A percentile compares a stretch with the other conserved stretches of the same genome.
These are phyloP conservation scores for Anagyrus pseudococci DNA, from an alignment of 2,888 invertebrate genomes.

Conservation along the genomic window DNA sequence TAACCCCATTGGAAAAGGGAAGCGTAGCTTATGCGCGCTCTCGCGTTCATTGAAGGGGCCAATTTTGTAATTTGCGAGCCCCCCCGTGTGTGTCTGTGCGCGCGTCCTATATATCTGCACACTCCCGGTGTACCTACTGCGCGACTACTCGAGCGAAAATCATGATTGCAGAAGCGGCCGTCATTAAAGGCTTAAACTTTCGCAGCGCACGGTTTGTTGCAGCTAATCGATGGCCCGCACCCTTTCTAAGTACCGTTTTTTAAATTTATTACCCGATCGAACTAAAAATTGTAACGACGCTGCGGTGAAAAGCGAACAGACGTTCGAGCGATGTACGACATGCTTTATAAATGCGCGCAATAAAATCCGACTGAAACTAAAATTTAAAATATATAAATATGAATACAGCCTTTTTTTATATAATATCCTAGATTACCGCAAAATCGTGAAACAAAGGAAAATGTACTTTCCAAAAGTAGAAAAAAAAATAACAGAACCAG, in stretches of 20 bases:
- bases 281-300: neutral
- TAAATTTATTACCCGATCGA: neutral
- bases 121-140: no score
- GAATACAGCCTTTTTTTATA: no score
- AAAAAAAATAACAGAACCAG: neutral
- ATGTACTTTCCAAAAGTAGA: neutral
- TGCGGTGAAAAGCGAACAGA: neutral
- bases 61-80: slow-evolving; percentile 34
- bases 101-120: no score
- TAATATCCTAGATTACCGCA: no score
- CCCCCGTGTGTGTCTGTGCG: neutral
- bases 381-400: no score
- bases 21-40: no score
- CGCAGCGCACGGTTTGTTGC: slow-evolving; percentile 1
- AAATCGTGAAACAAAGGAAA: no score
- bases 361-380: no score
- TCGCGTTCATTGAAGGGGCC: slow-evolving; percentile 16
- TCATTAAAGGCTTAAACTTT: slow-evolving; percentile 27
- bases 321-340: neutral
- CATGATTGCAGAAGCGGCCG: slow-evolving; percentile 21
- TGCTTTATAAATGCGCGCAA: no score
- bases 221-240: slow-evolving; percentile 3
- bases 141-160: slow-evolving; percentile 32
- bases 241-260: neutral
- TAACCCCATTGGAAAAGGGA: no score